Evolutionary conservation across 2,797 vertebrate genomes (phyloP).

Genomic region (Morus bassanus): DNA sequence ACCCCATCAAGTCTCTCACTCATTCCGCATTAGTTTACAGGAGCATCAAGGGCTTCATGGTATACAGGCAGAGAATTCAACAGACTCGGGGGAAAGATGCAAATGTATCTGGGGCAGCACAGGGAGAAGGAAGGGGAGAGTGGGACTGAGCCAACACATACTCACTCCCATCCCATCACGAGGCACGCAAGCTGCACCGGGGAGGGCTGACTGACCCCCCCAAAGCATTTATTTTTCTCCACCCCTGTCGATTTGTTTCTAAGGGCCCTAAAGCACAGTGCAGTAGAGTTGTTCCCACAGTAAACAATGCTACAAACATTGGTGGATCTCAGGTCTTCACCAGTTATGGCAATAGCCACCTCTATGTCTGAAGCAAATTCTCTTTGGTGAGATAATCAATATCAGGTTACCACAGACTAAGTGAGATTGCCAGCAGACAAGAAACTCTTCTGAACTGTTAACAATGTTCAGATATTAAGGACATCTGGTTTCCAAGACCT

Average conservation of each 20-base stretch:
- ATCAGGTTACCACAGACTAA: not conserved
- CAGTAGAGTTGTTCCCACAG: not conserved
- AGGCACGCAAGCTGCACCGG: not conserved
- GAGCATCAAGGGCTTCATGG: not conserved
- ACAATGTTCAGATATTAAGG: not conserved
- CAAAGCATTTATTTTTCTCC: not conserved
- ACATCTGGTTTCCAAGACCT: not conserved
- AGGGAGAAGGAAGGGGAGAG: not conserved
- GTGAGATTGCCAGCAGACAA: not conserved
- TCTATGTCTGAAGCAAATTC: not conserved
- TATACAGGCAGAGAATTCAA: not conserved
- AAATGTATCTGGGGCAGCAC: not conserved
- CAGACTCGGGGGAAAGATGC: not conserved
- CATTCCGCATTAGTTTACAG: not conserved
- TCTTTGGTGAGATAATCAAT: not conserved
- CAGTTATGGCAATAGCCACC: not conserved
- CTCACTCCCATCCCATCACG: rapidly evolving
- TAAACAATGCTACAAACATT: not conserved
- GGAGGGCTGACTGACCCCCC: rapidly evolving
- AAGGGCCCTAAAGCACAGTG: not conserved
- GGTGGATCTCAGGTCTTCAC: not conserved
- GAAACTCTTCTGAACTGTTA: not conserved
- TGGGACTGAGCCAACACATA: not conserved
- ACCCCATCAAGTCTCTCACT: not conserved
- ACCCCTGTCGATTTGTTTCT: not conserved